These are phyloP conservation scores for Scrobipalpa atriplicella DNA, from an alignment of 2,888 invertebrate genomes.

Conservation along the genomic window DNA sequence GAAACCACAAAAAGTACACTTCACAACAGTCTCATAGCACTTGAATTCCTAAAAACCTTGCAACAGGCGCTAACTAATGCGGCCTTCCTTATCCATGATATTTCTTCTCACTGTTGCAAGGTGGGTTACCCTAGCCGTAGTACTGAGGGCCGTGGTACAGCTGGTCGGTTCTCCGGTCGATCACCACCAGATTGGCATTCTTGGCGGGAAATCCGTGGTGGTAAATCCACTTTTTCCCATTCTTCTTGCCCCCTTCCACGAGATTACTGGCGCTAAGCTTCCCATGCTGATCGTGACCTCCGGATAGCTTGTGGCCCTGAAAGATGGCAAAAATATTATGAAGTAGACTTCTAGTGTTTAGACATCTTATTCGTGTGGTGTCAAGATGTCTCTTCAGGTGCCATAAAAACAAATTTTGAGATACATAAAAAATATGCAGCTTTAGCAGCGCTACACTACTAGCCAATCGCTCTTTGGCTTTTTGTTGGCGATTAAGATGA, in stretches of 20 bases:
- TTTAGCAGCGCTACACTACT: too few species aligned
- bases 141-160: slow-evolving; percentile 59
- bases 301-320: slow-evolving; percentile 80
- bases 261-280: slow-evolving; percentile 72
- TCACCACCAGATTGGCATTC: slow-evolving; percentile 60
- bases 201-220: slow-evolving; percentile 73
- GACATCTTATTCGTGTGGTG: neutral
- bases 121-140: slow-evolving; percentile 48
- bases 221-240: slow-evolving; percentile 84
- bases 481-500: too few species aligned
- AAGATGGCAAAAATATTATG: neutral
- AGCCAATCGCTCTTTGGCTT: too few species aligned
- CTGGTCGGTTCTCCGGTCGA: slow-evolving; percentile 61
- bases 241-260: slow-evolving; percentile 68
- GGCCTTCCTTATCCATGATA: too few species aligned
- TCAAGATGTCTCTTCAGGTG: too few species aligned
- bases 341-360: neutral
- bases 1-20: neutral
- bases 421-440: too few species aligned
- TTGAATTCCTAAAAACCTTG: neutral
- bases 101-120: neutral
- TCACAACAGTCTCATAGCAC: neutral
- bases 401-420: too few species aligned
- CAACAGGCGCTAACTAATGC: too few species aligned
- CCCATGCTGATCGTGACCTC: slow-evolving; percentile 82